Evolutionary conservation across 2,113 vertebrate genomes (phyloP).

Genomic region (Tetrao urogallus): DNA sequence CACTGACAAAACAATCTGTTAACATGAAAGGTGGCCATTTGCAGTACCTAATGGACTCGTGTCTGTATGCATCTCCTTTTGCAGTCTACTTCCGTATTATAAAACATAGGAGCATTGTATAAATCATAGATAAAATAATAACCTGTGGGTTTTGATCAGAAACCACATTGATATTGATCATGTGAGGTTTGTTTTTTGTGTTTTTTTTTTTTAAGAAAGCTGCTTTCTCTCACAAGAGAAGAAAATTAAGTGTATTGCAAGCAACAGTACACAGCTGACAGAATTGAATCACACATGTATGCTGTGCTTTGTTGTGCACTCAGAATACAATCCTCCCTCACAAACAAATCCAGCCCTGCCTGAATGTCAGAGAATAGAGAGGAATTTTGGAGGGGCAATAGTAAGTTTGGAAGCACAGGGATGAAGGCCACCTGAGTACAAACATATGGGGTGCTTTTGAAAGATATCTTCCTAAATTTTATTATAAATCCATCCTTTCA

Average conservation of each 20-base stretch:
- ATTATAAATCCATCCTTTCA: neutral
- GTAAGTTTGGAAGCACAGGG: neutral
- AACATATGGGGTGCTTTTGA: neutral
- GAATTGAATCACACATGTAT: neutral
- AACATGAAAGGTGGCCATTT: conserved; percentile 62
- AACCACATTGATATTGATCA: neutral
- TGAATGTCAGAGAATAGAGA: neutral
- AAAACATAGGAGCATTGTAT: conserved; percentile 18
- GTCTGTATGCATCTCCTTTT: conserved; percentile 48
- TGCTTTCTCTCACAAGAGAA: neutral
- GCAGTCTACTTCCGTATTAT: neutral
- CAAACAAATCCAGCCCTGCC: neutral
- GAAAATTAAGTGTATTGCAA: neutral
- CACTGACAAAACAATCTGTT: conserved; percentile 54
- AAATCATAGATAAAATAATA: conserved; percentile 38
- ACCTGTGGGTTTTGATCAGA: neutral
- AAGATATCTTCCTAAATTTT: neutral
- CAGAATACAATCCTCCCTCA: neutral
- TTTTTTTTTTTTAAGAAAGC: neutral
- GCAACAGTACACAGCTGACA: neutral
- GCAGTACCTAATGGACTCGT: conserved; percentile 31
- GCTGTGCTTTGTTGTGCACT: neutral
- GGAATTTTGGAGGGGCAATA: neutral
- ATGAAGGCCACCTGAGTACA: neutral
- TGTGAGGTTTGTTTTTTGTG: too few species aligned